Percentiles rank a stretch among this genome's conserved stretches.
Evolutionary conservation across 2,113 vertebrate genomes (phyloP).

Genomic region (Perognathus longimembris): DNA sequence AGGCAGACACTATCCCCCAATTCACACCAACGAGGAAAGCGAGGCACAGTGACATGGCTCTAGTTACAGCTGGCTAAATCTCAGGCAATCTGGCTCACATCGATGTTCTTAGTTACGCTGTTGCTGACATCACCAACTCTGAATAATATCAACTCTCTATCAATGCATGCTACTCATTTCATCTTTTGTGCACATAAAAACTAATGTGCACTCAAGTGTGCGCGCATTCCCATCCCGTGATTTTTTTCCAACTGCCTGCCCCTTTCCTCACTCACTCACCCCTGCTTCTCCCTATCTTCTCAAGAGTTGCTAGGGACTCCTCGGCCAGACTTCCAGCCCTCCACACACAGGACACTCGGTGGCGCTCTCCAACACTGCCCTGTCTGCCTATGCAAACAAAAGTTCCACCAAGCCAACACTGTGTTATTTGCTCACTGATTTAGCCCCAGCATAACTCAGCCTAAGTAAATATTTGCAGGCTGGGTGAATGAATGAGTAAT

Average conservation of each 20-base stretch:
- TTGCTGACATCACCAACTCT: not conserved
- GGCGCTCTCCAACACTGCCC: not conserved
- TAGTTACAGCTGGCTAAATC: not conserved
- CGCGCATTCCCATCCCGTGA: not conserved
- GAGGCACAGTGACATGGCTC: not conserved
- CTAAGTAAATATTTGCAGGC: not conserved
- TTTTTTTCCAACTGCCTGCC: not conserved
- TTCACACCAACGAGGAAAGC: not conserved
- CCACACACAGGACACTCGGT: not conserved
- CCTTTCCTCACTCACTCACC: not conserved
- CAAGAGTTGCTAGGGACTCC: not conserved
- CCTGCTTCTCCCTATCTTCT: not conserved
- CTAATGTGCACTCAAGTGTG: no score
- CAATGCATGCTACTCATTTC: not conserved
- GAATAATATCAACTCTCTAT: not conserved
- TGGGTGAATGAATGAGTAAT: slow-evolving; percentile 30
- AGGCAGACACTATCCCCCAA: not conserved
- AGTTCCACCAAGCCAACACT: not conserved
- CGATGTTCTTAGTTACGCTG: not conserved
- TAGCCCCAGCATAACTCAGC: not conserved
- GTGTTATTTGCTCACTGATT: not conserved
- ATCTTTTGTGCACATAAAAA: no score
- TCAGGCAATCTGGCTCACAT: not conserved
- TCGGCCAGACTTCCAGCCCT: not conserved
- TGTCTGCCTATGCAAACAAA: slow-evolving; percentile 3